A percentile compares a stretch with the other conserved stretches of the same genome.
These are phyloP conservation scores for Bothrops jararaca DNA, from an alignment of 2,113 vertebrate species.

Conservation along the genomic window DNA sequence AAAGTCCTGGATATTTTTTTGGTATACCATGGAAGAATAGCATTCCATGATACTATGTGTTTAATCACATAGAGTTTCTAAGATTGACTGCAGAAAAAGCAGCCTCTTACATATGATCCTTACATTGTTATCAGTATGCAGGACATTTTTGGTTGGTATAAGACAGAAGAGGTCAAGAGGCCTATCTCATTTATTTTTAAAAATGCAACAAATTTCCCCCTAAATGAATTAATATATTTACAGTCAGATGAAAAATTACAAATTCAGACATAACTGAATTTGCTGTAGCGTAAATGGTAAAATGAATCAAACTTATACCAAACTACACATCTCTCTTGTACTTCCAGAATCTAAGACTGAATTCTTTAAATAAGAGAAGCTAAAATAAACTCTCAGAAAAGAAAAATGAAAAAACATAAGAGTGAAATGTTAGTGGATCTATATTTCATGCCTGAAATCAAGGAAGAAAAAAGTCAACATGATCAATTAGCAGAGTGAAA, in stretches of 20 bases:
- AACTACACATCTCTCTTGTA: neutral
- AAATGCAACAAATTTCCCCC: neutral
- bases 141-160: neutral
- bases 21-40: neutral
- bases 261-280: neutral
- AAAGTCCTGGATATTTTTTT: neutral
- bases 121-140: neutral
- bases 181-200: neutral
- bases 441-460: constrained; percentile 55
- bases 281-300: neutral
- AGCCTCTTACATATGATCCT: neutral
- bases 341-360: constrained; percentile 29
- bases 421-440: constrained; percentile 51
- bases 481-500: constrained; percentile 61
- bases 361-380: constrained; percentile 52
- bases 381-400: constrained; percentile 29
- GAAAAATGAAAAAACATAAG: constrained; percentile 44
- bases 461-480: constrained; percentile 48
- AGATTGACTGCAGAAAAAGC: neutral
- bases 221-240: neutral
- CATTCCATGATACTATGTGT: neutral
- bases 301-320: neutral
- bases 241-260: neutral
- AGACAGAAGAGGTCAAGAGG: neutral
- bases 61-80: neutral